Conservation (phyloP, 1,140 invertebrate species). For the Condylostylus longicornis region DNA sequence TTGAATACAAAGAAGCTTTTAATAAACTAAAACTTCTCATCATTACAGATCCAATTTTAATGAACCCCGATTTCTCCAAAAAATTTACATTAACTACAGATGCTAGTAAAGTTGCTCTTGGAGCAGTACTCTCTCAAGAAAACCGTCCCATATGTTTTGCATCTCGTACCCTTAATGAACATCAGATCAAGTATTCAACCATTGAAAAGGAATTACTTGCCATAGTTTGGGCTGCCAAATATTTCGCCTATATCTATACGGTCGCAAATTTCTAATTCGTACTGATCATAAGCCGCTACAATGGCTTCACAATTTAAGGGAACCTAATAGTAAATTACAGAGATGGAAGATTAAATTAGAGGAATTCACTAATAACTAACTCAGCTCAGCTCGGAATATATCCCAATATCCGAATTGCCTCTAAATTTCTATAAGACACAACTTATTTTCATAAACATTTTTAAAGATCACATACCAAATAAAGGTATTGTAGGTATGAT, state of each 20-base stretch:
- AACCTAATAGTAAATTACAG: constrained; percentile 30
- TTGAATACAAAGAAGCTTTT: constrained; percentile 6
- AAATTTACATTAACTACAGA: constrained; percentile 30
- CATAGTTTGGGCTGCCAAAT: too few relatives aligned
- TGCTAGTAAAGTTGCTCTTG: constrained; percentile 24
- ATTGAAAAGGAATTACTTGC: constrained; percentile 37
- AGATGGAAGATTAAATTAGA: constrained; percentile 35
- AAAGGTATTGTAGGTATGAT: too few relatives aligned
- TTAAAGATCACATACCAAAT: too few relatives aligned
- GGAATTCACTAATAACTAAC: too few relatives aligned
- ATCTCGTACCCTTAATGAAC: constrained; percentile 15
- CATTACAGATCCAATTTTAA: constrained; percentile 17
- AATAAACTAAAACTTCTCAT: constrained; percentile 5
- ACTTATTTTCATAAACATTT: too few relatives aligned
- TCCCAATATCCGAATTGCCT: too few relatives aligned
- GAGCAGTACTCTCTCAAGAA: constrained; percentile 25
- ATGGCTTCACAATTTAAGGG: constrained; percentile 32
- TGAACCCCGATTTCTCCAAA: constrained; percentile 24
- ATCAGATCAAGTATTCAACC: constrained; percentile 19
- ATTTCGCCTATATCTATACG: too few relatives aligned
- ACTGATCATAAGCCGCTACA: constrained; percentile 36
- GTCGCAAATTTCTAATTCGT: constrained; percentile 31
- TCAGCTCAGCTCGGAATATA: too few relatives aligned
- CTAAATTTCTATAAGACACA: too few relatives aligned
- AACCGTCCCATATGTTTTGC: constrained; percentile 20